These are phyloP conservation scores for Tupaia chinensis DNA, from an alignment of 2,113 vertebrate species.

Conservation along the genomic window DNA sequence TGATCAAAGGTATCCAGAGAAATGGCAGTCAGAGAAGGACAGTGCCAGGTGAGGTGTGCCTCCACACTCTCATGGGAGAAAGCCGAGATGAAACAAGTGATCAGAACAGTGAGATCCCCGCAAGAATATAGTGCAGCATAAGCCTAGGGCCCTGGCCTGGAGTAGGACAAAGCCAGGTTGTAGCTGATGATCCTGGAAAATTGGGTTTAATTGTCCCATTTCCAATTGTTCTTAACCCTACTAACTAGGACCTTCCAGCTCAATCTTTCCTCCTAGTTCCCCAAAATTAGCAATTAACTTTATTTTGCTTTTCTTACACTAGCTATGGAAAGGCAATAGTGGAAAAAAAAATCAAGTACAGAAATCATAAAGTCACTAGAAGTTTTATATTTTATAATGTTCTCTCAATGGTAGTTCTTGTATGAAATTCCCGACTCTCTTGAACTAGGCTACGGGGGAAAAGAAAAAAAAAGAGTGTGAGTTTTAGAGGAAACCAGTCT, in stretches of 20 bases:
- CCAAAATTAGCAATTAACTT: neutral
- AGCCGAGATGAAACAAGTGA: fast-evolving
- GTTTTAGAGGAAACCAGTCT: neutral
- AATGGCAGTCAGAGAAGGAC: neutral
- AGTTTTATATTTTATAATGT: neutral
- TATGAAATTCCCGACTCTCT: neutral
- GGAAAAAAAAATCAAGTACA: neutral
- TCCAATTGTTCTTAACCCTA: neutral
- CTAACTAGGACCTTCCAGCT: neutral
- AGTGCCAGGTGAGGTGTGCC: too few relatives aligned
- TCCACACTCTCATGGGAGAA: neutral
- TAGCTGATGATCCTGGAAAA: neutral
- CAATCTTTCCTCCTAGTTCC: neutral
- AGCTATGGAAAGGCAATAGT: neutral
- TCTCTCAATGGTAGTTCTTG: neutral
- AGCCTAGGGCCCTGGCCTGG: neutral
- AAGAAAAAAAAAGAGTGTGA: neutral
- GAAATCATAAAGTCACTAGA: neutral
- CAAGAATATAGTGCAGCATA: neutral
- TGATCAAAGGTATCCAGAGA: neutral
- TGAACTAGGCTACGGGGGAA: neutral
- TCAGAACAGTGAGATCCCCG: neutral
- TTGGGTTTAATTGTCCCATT: neutral
- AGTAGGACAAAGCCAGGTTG: neutral
- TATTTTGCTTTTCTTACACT: neutral